Conservation (phyloP, 2,113 vertebrate species). For the Colistium nudipinnis region DNA sequence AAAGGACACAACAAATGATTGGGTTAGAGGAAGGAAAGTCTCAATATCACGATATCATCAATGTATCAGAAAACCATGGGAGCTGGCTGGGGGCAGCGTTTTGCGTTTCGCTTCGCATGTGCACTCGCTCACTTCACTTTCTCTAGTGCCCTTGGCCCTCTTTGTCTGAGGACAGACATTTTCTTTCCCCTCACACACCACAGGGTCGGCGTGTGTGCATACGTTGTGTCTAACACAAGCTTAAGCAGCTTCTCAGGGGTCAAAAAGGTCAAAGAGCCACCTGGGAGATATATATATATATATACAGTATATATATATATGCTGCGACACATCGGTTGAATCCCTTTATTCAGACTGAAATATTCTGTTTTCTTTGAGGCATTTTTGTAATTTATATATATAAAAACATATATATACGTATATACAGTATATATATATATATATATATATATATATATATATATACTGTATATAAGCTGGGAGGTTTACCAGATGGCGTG, state of each 20-base stretch:
- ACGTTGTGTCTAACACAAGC: slow-evolving; percentile 49
- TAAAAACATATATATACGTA: too few species aligned
- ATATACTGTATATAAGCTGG: neutral
- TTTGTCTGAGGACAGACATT: slow-evolving; percentile 47
- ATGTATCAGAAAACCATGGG: slow-evolving; percentile 36
- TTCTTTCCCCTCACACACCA: slow-evolving; percentile 49
- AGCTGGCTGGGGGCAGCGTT: slow-evolving; percentile 33
- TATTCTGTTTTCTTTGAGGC: slow-evolving; percentile 1
- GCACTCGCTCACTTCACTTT: slow-evolving; percentile 36
- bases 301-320: too few species aligned
- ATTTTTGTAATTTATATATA: slow-evolving; percentile 3
- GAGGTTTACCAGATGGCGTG: neutral
- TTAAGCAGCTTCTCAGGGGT: slow-evolving; percentile 36
- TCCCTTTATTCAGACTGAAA: slow-evolving; percentile 34
- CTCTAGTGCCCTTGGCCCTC: slow-evolving; percentile 29
- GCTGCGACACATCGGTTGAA: slow-evolving; percentile 16
- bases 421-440: too few species aligned
- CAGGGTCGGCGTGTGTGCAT: slow-evolving; percentile 25
- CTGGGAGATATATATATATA: neutral
- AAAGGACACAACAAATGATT: slow-evolving; percentile 31
- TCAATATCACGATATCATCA: slow-evolving; percentile 36
- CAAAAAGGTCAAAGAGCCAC: slow-evolving; percentile 31
- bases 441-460: too few species aligned
- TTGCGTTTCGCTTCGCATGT: slow-evolving; percentile 41
- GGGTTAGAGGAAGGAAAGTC: slow-evolving; percentile 12